Evolutionary conservation across 2,888 invertebrate genomes (phyloP).

Genomic region (Acanthosoma haemorrhoidale): DNA sequence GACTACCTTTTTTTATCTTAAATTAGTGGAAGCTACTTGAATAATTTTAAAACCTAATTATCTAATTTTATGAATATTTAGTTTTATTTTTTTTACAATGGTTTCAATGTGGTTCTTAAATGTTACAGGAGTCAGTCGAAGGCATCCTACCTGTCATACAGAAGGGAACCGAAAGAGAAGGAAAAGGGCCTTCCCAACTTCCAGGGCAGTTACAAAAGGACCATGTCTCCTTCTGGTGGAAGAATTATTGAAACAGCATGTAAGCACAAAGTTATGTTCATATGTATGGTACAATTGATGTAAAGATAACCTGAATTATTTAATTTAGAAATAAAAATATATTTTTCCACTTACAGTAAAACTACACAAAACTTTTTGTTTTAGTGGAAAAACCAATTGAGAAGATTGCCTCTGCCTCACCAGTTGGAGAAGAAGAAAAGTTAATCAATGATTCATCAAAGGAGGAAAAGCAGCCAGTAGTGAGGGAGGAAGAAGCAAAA

Average conservation of each 20-base stretch:
- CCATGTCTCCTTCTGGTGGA: slow-evolving; percentile 60
- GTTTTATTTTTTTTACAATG: no score
- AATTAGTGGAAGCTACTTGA: no score
- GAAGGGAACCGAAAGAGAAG: slow-evolving; percentile 64
- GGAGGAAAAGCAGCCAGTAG: slow-evolving; percentile 9
- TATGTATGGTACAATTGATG: background rate
- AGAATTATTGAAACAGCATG: slow-evolving; percentile 38
- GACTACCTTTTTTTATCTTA: no score
- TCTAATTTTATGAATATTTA: no score
- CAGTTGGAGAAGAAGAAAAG: slow-evolving; percentile 27
- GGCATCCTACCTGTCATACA: slow-evolving; percentile 68
- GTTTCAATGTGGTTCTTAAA: slow-evolving; percentile 5
- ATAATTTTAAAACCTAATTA: no score
- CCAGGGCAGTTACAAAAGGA: slow-evolving; percentile 68
- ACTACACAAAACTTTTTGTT: background rate
- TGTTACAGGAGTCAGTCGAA: slow-evolving; percentile 68
- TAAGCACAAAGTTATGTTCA: slow-evolving; percentile 6
- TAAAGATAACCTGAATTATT: background rate
- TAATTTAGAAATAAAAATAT: background rate
- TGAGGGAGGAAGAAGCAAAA: slow-evolving; percentile 9
- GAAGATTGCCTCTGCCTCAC: slow-evolving; percentile 30
- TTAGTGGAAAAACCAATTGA: slow-evolving; percentile 19
- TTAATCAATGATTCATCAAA: background rate
- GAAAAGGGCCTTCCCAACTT: slow-evolving; percentile 61
- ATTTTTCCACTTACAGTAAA: background rate